Base-by-base conservation (phyloP, 2,888 invertebrate genomes). In the Tillus elongatus region DNA sequence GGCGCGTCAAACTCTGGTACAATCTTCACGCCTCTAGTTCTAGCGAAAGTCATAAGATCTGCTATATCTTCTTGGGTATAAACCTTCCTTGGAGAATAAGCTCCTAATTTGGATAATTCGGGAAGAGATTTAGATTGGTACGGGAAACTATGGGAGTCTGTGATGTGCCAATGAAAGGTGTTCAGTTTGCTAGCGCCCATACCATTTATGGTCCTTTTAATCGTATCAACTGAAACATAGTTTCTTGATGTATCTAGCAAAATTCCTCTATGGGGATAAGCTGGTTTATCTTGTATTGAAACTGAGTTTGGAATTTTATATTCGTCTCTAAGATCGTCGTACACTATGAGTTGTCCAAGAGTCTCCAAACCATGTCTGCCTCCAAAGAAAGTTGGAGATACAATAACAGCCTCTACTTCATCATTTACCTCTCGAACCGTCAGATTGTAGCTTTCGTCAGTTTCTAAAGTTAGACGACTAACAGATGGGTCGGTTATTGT, bases 121-220 rank as follows among this genome's bases (percentile, higher is more conserved):
- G 88, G 88, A 44, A 74, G 73, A n/a, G 76, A 75, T 52, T 73
- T 73, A 0, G 85, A 77, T 38, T 82, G 81, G 54, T 89, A 82
- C 0, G 96, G 95, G 60, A 95, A 96, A 50, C 93, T 92, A 46
- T 93, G 92, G 11, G 87, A 84, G 64, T 96, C 96, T 0, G 87
- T 88, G 35, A 90, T 84, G 54, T 90, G 88, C 93, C 93, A 95
- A 57, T 96, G 95, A 68, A 96, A 85, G 0, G 87, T 84, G 60
- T 95, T 96, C 52, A 95, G 58, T 62, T 95, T 96, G 15, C 86
- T 85, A 58, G 82, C 77, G 0, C 85, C 81, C 91, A 95, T 93
- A 1, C 77, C 91, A 54, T 91, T 90, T 51, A 96, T 71, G 6
- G 87, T 84, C 10, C 74, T 50, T 53, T 83, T 77, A 40, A 89